Evolutionary conservation across 2,113 vertebrate species (phyloP).

Genomic region (Tamias sibiricus): DNA sequence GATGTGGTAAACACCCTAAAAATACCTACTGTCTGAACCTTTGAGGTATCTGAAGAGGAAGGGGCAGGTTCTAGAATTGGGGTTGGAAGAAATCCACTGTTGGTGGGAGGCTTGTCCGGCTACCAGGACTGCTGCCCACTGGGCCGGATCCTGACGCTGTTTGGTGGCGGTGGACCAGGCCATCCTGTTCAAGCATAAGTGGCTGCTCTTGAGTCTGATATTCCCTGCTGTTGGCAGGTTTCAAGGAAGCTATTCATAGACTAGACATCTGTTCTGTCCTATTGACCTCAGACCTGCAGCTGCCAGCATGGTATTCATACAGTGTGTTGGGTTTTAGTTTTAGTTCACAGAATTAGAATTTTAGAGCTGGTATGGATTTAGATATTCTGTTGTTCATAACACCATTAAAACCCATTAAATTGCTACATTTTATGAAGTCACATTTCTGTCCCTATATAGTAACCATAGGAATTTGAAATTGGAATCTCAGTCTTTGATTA

Average conservation of each 20-base stretch:
- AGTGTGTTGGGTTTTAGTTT: background rate
- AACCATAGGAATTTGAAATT: background rate
- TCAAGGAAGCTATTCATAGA: slow-evolving; percentile 66
- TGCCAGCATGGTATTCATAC: slow-evolving; percentile 30
- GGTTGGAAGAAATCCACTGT: rapidly evolving
- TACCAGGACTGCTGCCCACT: background rate
- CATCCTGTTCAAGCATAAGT: background rate
- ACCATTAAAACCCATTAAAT: background rate
- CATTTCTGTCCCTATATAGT: background rate
- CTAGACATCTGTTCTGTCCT: background rate
- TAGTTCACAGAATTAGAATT: slow-evolving; percentile 51
- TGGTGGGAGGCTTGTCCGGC: background rate
- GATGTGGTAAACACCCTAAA: slow-evolving; percentile 72
- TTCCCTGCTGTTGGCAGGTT: slow-evolving; percentile 59
- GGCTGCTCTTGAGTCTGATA: slow-evolving; percentile 20
- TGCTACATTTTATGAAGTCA: background rate
- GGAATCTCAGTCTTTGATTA: background rate
- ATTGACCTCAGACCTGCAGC: slow-evolving; percentile 70
- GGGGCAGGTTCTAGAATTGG: rapidly evolving
- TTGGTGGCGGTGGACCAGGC: background rate
- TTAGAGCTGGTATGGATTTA: background rate
- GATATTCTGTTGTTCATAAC: background rate
- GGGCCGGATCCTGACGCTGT: background rate
- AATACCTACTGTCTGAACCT: slow-evolving; percentile 64
- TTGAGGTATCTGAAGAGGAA: background rate